A percentile compares a stretch with the other conserved stretches of the same genome.
These are phyloP conservation scores for Callorhinus ursinus DNA, from an alignment of 2,113 vertebrate genomes.

Conservation along the genomic window DNA sequence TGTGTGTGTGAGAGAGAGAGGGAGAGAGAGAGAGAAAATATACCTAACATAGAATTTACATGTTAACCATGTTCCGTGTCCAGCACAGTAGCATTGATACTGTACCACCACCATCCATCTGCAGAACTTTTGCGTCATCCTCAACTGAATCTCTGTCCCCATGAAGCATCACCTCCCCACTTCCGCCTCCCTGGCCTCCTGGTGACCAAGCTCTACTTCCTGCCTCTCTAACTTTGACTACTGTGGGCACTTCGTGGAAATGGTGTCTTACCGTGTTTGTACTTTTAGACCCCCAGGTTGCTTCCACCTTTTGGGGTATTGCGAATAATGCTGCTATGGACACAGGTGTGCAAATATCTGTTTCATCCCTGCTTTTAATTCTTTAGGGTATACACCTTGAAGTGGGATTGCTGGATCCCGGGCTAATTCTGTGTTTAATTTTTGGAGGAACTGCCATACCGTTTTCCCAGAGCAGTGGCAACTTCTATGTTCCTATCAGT, in stretches of 20 bases:
- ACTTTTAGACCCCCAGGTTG: neutral
- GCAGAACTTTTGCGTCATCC: neutral
- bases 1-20: too few species aligned
- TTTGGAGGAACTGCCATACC: neutral
- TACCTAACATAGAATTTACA: neutral
- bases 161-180: neutral
- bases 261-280: neutral
- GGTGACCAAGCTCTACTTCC: neutral
- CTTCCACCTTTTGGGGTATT: neutral
- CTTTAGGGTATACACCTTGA: neutral
- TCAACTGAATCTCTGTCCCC: neutral
- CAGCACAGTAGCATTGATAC: neutral
- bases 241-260: neutral
- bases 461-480: neutral
- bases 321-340: neutral
- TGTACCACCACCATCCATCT: neutral
- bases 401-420: neutral
- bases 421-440: neutral
- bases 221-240: neutral
- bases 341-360: rapidly evolving
- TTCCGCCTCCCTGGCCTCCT: rapidly evolving
- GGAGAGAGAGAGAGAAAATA: neutral
- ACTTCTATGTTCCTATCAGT: neutral
- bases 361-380: neutral
- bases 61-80: neutral